Base-by-base conservation (phyloP, 1,140 invertebrate species). In the Drosophila carrolli region DNA sequence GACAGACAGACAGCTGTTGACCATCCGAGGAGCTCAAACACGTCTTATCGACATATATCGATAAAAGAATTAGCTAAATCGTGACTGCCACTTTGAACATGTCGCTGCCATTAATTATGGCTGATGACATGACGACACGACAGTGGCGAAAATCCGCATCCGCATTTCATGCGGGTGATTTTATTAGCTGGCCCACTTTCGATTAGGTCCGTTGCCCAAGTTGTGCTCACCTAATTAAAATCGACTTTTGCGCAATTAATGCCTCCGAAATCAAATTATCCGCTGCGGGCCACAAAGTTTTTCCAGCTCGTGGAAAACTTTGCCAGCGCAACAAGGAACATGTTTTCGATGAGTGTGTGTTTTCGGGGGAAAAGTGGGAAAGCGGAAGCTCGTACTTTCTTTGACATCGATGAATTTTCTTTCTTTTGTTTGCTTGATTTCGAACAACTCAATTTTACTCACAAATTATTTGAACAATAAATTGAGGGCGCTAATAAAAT, bases 51-150 rank as follows among this genome's bases (percentile, higher is more conserved):
- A 88, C 84, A 89, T 89, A 80, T 89, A 89, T 89, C 84, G 84
- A 89, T 89, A 89, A 89, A 89, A 89, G 84, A 89, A 89, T 89
- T 89, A 89, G 70, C 84, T 84, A 81, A 90, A 90, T 91, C 90
- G 90, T 91, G 90, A 90, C 90, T 85, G 74, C 73, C 66, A 75
- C 74, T 75, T 76, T 56, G 82, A 80, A 84, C 90, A 91, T 91
- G 90, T 91, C 90, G 82, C 77, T 79, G 70, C 80, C 90, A 91
- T 91, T 91, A 91, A 91, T 91, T 91, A 91, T 91, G 90, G 68
- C 58, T 70, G 74, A 77, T 77, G 75, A 70, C 72, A 75, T 63
- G 79, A 76, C 77, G 83, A 82, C 83, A 83, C 57, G 76, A 77
- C 67, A 59, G 55, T 27, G 19, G 29, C 37, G 10, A 59, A 37